Conservation (phyloP, 1,140 invertebrate genomes). For the Papilio xuthus region DNA sequence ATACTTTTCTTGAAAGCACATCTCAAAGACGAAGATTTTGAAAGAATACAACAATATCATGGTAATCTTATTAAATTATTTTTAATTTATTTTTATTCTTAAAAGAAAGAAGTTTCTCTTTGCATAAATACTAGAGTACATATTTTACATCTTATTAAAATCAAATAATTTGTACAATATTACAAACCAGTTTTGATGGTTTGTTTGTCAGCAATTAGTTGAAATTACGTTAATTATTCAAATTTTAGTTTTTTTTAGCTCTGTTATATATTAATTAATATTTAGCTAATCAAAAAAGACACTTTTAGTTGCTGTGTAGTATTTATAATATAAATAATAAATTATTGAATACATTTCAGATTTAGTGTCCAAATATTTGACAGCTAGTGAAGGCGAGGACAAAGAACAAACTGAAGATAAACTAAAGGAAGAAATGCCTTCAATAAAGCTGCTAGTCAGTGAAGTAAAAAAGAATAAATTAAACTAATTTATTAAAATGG, state of each 20-base stretch:
- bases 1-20: constrained; percentile 87
- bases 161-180: too few relatives aligned
- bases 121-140: neutral
- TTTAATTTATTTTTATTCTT: constrained; percentile 1
- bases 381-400: constrained; percentile 57
- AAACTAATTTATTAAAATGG: constrained; percentile 5
- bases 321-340: neutral
- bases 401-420: constrained; percentile 60
- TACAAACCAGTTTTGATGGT: too few relatives aligned
- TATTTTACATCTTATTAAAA: neutral
- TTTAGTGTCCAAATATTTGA: constrained; percentile 68
- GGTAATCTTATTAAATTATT: constrained; percentile 79
- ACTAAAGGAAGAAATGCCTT: constrained; percentile 59
- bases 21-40: constrained; percentile 84
- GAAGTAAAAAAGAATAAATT: constrained; percentile 74
- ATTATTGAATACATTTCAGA: constrained; percentile 59
- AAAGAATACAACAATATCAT: constrained; percentile 87
- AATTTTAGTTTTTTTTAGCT: too few relatives aligned
- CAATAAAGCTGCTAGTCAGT: constrained; percentile 62
- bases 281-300: neutral
- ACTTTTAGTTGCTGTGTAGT: neutral
- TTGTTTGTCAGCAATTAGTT: too few relatives aligned
- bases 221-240: too few relatives aligned
- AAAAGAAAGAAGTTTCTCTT: constrained; percentile 13
- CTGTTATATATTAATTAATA: neutral